Evolutionary conservation across 2,888 invertebrate species (phyloP).

Genomic region (Tenthredo mesomela): DNA sequence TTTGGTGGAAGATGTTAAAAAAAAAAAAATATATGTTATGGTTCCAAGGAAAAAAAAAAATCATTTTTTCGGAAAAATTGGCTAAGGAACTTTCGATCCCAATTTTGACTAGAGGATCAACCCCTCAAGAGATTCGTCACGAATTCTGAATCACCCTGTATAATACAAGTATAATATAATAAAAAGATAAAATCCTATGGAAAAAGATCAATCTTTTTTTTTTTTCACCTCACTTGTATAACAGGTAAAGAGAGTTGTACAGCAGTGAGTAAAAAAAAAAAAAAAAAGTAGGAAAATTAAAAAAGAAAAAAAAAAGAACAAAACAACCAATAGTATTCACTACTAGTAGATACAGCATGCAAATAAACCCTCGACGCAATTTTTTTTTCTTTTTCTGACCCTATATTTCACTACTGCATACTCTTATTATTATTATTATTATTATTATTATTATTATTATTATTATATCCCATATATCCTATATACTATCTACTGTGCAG

Average conservation of each 20-base stretch:
- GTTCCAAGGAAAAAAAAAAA: too few species aligned
- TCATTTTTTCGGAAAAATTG: too few species aligned
- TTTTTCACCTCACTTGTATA: neutral
- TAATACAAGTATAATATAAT: neutral
- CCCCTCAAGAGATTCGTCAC: too few species aligned
- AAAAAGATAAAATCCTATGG: neutral
- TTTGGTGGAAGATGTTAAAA: too few species aligned
- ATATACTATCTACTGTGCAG: neutral
- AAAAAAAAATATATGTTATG: too few species aligned
- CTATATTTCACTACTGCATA: neutral
- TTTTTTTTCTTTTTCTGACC: neutral
- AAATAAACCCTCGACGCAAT: neutral
- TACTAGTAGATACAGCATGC: neutral
- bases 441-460: neutral
- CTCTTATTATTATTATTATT: neutral
- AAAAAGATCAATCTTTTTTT: neutral
- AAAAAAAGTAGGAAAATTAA: neutral
- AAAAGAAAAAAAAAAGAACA: neutral
- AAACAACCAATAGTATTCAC: neutral
- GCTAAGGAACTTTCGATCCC: too few species aligned
- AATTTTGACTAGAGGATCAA: too few species aligned
- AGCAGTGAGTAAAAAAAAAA: neutral
- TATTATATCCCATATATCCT: neutral
- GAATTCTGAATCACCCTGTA: too few species aligned
- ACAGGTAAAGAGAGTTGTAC: neutral